Evolutionary conservation across 2,797 vertebrate species (phyloP).

Genomic region (Geotrypetes seraphini): DNA sequence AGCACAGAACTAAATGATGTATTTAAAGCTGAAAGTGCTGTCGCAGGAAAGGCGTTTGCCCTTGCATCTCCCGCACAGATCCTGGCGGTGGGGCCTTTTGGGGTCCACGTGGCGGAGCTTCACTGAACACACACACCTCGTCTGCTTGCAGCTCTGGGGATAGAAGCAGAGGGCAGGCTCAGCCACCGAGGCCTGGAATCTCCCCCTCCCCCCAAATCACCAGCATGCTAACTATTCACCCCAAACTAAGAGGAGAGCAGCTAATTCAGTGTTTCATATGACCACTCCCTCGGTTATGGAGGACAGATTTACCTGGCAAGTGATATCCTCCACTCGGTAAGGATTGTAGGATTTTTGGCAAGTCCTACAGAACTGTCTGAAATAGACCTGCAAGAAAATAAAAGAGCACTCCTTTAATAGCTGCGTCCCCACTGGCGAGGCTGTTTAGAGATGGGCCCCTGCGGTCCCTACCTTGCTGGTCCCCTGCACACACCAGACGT

Average conservation of each 20-base stretch:
- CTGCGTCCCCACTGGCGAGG: neutral
- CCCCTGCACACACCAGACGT: slow-evolving; percentile 95
- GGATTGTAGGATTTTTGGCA: slow-evolving; percentile 93
- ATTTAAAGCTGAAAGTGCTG: slow-evolving; percentile 97
- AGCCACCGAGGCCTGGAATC: neutral
- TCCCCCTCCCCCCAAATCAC: too few species aligned
- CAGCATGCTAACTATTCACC: too few species aligned
- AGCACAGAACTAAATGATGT: slow-evolving; percentile 70
- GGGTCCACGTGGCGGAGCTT: slow-evolving; percentile 89
- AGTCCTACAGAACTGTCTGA: slow-evolving; percentile 90
- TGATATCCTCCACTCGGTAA: slow-evolving; percentile 90
- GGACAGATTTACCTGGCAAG: slow-evolving; percentile 82
- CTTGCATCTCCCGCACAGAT: slow-evolving; percentile 91
- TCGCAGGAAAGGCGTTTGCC: slow-evolving; percentile 93
- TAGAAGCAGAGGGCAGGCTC: neutral
- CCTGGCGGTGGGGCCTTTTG: slow-evolving; percentile 90
- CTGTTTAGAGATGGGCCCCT: neutral
- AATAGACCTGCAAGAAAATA: slow-evolving; percentile 75
- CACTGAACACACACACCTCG: slow-evolving; percentile 73
- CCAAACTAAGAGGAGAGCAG: too few species aligned
- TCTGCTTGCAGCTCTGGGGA: slow-evolving; percentile 80
- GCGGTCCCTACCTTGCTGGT: slow-evolving; percentile 80
- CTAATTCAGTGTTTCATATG: too few species aligned
- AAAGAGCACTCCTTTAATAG: too few species aligned
- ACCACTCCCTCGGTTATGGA: too few species aligned